Percentiles rank a stretch among this genome's conserved stretches.
Conservation (phyloP, 92 coral and sea anemone genomes). For the Porites cylindrica region DNA sequence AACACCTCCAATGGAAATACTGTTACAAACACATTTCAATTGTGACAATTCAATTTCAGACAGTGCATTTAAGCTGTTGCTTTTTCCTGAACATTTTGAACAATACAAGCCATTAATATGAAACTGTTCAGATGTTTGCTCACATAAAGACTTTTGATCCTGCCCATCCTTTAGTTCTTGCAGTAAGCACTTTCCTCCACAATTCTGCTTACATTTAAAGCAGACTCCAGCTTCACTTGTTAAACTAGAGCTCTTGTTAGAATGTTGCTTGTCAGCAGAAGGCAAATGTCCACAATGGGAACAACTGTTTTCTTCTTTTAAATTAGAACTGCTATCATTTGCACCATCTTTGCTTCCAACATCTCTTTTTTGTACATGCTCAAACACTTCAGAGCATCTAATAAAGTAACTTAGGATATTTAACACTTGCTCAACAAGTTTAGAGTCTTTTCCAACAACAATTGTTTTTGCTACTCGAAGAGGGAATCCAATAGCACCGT, state of each 20-base stretch:
- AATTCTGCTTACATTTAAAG: slow-evolving; percentile 20
- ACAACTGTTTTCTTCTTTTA: slow-evolving; percentile 19
- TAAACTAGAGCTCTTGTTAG: slow-evolving; percentile 4
- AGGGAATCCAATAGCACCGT: slow-evolving; percentile 94
- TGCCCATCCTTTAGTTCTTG: slow-evolving; percentile 2
- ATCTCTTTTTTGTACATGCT: slow-evolving; percentile 71
- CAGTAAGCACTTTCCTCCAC: neutral
- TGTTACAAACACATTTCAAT: slow-evolving; percentile 43
- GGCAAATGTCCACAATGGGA: slow-evolving; percentile 27
- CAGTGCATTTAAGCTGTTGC: slow-evolving; percentile 25
- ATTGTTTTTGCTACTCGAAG: slow-evolving; percentile 87
- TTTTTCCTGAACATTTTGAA: slow-evolving; percentile 38
- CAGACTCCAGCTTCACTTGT: slow-evolving; percentile 4
- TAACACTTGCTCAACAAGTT: slow-evolving; percentile 76
- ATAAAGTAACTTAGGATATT: slow-evolving; percentile 90
- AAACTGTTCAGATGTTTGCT: slow-evolving; percentile 15
- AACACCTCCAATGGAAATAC: slow-evolving; percentile 57
- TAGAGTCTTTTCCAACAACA: slow-evolving; percentile 80
- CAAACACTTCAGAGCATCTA: slow-evolving; percentile 95
- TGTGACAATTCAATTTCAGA: slow-evolving; percentile 36
- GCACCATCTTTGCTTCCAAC: neutral
- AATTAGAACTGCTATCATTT: neutral
- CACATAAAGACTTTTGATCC: neutral
- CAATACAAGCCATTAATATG: slow-evolving; percentile 50
- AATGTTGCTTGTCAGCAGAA: neutral